These are phyloP conservation scores for Drusus annulatus DNA, from an alignment of 1,140 invertebrate species.

Conservation along the genomic window DNA sequence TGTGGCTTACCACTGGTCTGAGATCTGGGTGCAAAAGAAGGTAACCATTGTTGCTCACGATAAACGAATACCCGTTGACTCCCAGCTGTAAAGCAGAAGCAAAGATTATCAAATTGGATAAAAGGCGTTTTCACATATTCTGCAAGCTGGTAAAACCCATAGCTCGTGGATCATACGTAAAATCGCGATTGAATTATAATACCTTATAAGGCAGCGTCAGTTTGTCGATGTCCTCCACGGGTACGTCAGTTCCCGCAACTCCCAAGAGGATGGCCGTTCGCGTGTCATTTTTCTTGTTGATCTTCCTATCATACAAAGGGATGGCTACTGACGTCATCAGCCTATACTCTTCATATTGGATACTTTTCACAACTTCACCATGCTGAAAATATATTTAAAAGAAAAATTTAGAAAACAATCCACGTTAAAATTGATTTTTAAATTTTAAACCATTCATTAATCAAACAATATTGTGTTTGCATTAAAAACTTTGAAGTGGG, in stretches of 20 bases:
- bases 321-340: constrained; percentile 89
- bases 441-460: too few relatives aligned
- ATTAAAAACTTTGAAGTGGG: too few relatives aligned
- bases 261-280: constrained; percentile 86
- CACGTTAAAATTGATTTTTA: too few relatives aligned
- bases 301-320: constrained; percentile 85
- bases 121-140: too few relatives aligned
- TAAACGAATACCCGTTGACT: constrained; percentile 96
- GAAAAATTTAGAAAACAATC: too few relatives aligned
- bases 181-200: too few relatives aligned
- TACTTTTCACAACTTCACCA: constrained; percentile 37
- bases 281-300: constrained; percentile 73
- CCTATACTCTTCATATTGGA: constrained; percentile 70
- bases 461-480: too few relatives aligned
- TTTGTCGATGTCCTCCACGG: constrained; percentile 89
- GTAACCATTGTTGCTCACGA: constrained; percentile 97
- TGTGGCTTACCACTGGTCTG: constrained; percentile 82
- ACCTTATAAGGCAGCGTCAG: constrained; percentile 87
- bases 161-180: too few relatives aligned
- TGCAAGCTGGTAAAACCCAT: too few relatives aligned
- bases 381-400: constrained; percentile 61
- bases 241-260: constrained; percentile 95
- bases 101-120: background rate
- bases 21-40: constrained; percentile 86
- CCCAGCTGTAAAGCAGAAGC: constrained; percentile 82